Evolutionary conservation across 1,140 invertebrate species (phyloP).

Genomic region (Globodera rostochiensis): DNA sequence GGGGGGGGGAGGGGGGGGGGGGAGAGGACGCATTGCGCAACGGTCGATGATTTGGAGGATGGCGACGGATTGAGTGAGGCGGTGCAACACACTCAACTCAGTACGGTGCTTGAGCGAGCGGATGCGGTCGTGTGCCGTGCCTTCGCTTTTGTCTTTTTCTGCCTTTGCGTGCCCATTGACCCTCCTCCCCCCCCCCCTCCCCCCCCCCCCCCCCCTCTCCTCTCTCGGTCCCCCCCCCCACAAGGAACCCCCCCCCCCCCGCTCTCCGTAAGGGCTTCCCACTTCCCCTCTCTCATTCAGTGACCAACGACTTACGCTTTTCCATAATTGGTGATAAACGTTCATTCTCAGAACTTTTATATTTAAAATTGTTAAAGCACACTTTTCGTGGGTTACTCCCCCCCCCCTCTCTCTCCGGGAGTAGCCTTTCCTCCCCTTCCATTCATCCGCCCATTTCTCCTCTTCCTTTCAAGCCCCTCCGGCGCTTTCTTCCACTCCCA

Average conservation of each 20-base stretch:
- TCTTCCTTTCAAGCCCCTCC: not conserved
- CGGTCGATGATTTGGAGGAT: not conserved
- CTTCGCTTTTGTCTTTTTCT: not conserved
- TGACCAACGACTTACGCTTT: not conserved
- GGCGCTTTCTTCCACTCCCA: constrained; percentile 8
- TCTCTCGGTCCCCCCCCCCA: not conserved
- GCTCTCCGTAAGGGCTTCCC: not conserved
- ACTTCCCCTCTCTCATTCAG: not conserved
- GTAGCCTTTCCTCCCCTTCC: too few relatives aligned
- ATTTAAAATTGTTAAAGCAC: too few relatives aligned
- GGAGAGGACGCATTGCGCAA: not conserved
- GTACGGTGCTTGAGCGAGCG: not conserved
- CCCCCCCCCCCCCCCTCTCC: too few relatives aligned
- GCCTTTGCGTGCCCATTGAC: not conserved
- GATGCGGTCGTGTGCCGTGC: not conserved
- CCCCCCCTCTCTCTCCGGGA: too few relatives aligned
- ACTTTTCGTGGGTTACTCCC: too few relatives aligned
- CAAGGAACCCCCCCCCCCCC: too few relatives aligned
- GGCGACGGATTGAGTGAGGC: not conserved
- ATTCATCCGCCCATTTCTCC: too few relatives aligned
- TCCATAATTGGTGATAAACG: not conserved
- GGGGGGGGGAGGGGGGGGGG: not conserved
- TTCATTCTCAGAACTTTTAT: not conserved
- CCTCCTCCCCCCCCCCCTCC: too few relatives aligned
- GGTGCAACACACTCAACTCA: too few relatives aligned